Percentiles rank a stretch among this genome's conserved stretches.
These are phyloP conservation scores for Ditylenchus weischeri DNA, from an alignment of 2,888 invertebrate genomes.

Conservation along the genomic window DNA sequence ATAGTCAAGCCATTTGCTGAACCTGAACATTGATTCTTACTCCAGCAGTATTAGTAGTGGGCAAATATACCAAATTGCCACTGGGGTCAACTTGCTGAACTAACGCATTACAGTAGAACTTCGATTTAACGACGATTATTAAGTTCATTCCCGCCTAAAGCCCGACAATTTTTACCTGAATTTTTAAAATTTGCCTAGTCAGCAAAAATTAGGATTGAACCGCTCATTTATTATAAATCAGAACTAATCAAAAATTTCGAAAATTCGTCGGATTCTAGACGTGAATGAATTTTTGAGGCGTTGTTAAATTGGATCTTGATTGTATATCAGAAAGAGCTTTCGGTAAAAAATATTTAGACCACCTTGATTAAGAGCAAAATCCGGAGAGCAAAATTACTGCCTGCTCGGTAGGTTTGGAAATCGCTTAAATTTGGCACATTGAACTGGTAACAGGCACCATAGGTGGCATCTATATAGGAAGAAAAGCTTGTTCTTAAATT, in stretches of 20 bases:
- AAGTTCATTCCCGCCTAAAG: no score
- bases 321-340: not conserved
- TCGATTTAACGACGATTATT: no score
- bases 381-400: slow-evolving; percentile 25
- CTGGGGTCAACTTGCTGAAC: slow-evolving; percentile 23
- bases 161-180: no score
- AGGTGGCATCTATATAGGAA: slow-evolving; percentile 17
- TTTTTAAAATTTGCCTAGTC: no score
- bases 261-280: no score
- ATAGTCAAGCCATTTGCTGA: no score
- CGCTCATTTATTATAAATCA: no score
- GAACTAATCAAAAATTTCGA: no score
- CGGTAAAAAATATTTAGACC: not conserved
- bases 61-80: slow-evolving; percentile 24
- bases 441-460: slow-evolving; percentile 29
- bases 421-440: slow-evolving; percentile 18
- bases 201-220: no score
- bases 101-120: no score
- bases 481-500: slow-evolving; percentile 14
- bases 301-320: no score
- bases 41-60: slow-evolving; percentile 22
- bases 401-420: slow-evolving; percentile 18
- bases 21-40: slow-evolving; percentile 7
- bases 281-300: no score
- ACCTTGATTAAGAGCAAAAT: slow-evolving; percentile 1